Percentiles rank a stretch among this genome's conserved stretches.
Conservation (phyloP, 64 coral and sea anemone species). For the Acropora yongei region DNA sequence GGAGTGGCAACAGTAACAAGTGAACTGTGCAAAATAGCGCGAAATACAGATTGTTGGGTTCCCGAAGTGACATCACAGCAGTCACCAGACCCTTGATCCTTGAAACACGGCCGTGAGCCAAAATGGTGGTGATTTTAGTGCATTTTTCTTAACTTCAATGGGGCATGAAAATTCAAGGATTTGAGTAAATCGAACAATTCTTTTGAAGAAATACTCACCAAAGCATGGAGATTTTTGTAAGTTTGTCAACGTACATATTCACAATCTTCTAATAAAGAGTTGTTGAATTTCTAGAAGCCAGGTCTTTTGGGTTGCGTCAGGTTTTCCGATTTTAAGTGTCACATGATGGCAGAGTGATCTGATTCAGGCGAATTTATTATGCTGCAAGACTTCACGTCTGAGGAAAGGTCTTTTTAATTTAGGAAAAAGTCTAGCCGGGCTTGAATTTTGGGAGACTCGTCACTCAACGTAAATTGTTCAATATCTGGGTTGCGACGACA, state of each 20-base stretch:
- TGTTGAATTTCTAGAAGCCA: slow-evolving; percentile 49
- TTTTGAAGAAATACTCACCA: no score
- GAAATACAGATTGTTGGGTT: no score
- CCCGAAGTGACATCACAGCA: no score
- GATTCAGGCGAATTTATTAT: neutral
- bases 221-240: no score
- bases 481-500: neutral
- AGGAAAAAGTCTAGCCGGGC: slow-evolving; percentile 27
- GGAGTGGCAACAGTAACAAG: no score
- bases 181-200: no score
- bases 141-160: no score
- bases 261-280: slow-evolving; percentile 13
- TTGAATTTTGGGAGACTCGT: neutral
- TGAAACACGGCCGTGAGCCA: no score
- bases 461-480: slow-evolving; percentile 6
- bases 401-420: neutral
- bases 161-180: no score
- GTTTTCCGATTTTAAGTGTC: neutral
- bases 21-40: no score
- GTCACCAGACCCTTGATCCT: no score
- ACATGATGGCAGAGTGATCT: slow-evolving; percentile 11
- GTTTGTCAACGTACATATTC: neutral
- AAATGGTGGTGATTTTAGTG: no score
- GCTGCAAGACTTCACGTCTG: neutral
- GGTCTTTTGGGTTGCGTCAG: neutral